A percentile compares a stretch with the other conserved stretches of the same genome.
Evolutionary conservation across 2,888 invertebrate species (phyloP).

Genomic region (Diadegma fenestrale): DNA sequence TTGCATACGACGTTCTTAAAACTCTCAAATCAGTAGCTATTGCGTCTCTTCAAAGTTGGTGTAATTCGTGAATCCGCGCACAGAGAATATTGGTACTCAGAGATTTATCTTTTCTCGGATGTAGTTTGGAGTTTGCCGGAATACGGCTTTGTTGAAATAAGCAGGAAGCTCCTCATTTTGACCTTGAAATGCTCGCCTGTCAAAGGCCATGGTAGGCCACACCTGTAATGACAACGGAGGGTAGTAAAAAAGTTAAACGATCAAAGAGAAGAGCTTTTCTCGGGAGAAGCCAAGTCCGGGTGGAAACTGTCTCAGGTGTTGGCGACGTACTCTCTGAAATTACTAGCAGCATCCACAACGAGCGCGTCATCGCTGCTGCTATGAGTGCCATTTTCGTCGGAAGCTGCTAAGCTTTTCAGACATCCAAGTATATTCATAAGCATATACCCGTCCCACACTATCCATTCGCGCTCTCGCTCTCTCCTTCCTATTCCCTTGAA

Average conservation of each 20-base stretch:
- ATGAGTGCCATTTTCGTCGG: constrained; percentile 31
- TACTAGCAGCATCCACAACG: constrained; percentile 13
- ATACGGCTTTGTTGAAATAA: not conserved
- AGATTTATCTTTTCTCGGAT: not conserved
- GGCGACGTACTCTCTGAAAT: not conserved
- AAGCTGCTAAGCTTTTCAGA: constrained; percentile 26
- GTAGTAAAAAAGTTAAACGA: not conserved
- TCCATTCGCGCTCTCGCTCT: too few relatives aligned
- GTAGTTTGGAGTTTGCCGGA: not conserved
- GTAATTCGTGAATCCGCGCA: too few relatives aligned
- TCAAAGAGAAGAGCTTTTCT: not conserved
- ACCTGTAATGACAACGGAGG: not conserved
- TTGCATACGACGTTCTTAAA: too few relatives aligned
- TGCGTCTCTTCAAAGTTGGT: too few relatives aligned
- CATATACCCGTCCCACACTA: not conserved
- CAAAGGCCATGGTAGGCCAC: not conserved
- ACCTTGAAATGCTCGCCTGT: not conserved
- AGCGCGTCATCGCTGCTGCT: constrained; percentile 12
- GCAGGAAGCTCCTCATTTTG: not conserved
- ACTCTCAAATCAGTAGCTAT: too few relatives aligned
- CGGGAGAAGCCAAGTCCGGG: constrained; percentile 1
- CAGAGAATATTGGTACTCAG: too few relatives aligned
- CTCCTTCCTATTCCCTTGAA: constrained; percentile 13
- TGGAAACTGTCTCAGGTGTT: constrained; percentile 17
- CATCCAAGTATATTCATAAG: constrained; percentile 12